Percentiles rank a stretch among this genome's conserved stretches.
Conservation (phyloP, 2,797 vertebrate species). For the Psittacula echo region DNA sequence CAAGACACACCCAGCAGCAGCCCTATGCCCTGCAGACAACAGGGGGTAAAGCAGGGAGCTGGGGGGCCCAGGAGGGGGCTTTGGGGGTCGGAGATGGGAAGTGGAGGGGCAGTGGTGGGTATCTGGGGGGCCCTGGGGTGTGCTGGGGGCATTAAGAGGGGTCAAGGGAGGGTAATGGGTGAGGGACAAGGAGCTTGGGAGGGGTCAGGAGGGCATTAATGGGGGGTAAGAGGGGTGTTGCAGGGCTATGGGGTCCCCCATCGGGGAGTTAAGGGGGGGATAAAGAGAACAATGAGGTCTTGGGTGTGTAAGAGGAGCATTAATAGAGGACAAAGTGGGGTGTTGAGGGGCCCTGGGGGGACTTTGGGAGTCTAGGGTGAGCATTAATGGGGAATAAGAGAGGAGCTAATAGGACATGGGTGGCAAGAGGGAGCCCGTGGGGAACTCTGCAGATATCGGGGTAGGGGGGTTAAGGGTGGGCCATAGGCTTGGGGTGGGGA, state of each 20-base stretch:
- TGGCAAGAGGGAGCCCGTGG: fast-evolving
- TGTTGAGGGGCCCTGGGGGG: not conserved
- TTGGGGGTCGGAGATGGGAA: not conserved
- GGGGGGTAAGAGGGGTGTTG: not conserved
- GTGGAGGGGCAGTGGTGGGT: too few species aligned
- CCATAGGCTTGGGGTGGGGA: too few species aligned
- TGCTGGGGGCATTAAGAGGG: not conserved
- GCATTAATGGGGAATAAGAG: not conserved
- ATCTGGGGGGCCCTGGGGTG: not conserved
- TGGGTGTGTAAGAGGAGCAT: not conserved
- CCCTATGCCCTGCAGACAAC: too few species aligned
- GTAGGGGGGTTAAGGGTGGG: too few species aligned
- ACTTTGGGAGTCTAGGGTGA: not conserved
- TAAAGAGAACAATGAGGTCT: not conserved
- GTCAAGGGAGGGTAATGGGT: not conserved
- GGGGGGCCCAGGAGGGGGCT: not conserved
- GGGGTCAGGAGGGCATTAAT: not conserved
- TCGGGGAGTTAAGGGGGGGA: not conserved
- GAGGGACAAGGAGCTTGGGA: not conserved
- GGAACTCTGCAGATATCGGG: too few species aligned
- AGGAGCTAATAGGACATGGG: not conserved
- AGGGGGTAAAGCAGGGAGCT: not conserved
- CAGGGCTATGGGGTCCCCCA: not conserved
- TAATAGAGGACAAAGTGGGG: not conserved
- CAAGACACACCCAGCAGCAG: not conserved